These are phyloP conservation scores for Leuciscus waleckii DNA, from an alignment of 2,797 vertebrate genomes.

Conservation along the genomic window DNA sequence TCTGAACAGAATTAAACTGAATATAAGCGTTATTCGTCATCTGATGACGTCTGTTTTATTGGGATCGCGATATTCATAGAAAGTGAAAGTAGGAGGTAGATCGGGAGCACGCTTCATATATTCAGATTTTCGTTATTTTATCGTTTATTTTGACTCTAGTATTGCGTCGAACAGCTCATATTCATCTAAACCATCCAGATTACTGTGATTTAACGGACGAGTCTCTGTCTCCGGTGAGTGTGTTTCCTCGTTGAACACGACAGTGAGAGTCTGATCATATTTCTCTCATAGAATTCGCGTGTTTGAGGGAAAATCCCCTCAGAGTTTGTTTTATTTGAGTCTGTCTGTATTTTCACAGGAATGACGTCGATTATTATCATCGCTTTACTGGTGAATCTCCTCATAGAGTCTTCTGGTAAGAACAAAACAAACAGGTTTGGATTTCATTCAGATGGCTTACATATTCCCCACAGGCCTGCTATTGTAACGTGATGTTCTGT, in stretches of 20 bases:
- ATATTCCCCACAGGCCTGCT: neutral
- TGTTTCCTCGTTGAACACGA: neutral
- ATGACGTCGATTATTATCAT: neutral
- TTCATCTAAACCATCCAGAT: neutral
- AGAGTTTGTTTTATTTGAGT: neutral
- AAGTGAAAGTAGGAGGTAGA: neutral
- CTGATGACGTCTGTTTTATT: neutral
- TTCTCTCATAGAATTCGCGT: slow-evolving; percentile 28
- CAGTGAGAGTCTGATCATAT: neutral
- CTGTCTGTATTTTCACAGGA: neutral
- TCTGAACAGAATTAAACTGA: neutral
- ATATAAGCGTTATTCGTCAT: neutral
- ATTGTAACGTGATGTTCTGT: no score
- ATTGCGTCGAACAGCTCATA: fast-evolving
- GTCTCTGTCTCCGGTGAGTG: neutral
- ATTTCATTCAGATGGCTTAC: neutral
- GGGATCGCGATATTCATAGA: neutral
- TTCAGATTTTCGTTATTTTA: fast-evolving
- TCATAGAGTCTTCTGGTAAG: slow-evolving; percentile 4
- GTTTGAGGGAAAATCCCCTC: neutral
- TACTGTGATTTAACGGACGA: neutral
- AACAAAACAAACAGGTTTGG: neutral
- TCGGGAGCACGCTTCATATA: neutral
- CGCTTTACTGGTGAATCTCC: neutral
- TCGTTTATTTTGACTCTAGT: neutral